Evolutionary conservation across 2,797 vertebrate genomes (phyloP).

Genomic region (Odontamblyopus rebecca): DNA sequence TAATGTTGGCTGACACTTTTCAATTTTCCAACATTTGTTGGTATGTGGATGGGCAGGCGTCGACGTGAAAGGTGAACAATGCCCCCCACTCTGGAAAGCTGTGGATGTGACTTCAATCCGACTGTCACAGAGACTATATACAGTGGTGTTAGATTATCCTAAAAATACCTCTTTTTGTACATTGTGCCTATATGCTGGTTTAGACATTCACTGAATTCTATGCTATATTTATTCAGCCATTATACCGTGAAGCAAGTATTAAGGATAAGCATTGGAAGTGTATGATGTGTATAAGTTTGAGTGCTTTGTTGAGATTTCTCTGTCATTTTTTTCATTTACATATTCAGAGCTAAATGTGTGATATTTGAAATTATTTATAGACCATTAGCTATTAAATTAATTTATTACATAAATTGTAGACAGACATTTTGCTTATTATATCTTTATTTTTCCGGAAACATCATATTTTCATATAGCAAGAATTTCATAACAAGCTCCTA

Average conservation of each 20-base stretch:
- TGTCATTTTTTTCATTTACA: background rate
- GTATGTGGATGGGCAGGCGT: constrained; percentile 26
- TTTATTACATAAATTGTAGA: no score
- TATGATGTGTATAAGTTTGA: background rate
- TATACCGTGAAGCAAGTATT: no score
- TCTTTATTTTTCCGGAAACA: background rate
- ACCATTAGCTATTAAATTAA: background rate
- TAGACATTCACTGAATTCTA: background rate
- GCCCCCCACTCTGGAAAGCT: constrained; percentile 2
- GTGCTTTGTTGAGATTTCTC: background rate
- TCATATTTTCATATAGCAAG: background rate
- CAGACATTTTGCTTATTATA: background rate
- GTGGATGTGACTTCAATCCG: constrained; percentile 23
- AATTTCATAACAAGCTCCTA: background rate
- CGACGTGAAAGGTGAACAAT: constrained; percentile 13
- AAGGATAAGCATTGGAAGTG: no score
- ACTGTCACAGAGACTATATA: background rate
- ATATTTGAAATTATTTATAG: background rate
- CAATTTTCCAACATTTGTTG: constrained; percentile 37
- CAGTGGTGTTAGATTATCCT: no score
- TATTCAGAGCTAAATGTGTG: no score
- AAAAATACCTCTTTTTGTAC: background rate
- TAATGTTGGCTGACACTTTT: constrained; percentile 36
- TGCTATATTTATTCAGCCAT: background rate
- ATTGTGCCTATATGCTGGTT: background rate